Evolutionary conservation across 2,113 vertebrate genomes (phyloP), one percentile per base, ranked within the genome.

Genomic region (Piaya cayana): DNA sequence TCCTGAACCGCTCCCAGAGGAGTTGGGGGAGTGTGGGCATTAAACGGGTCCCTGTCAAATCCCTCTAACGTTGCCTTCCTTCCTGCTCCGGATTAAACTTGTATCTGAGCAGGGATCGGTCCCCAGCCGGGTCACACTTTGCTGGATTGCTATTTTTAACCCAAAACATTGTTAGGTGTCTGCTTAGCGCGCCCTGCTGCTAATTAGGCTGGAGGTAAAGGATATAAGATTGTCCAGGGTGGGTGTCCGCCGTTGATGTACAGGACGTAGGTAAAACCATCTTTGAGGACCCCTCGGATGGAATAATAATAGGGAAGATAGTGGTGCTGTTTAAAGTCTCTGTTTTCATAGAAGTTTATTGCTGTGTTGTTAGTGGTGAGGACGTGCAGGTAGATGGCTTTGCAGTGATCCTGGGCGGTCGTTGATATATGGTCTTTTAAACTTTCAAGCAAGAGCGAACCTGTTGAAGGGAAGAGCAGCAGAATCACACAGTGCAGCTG

Each of bases 161-260:
- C 42, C 59, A 50, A 58, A 36, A 3, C 23, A 23, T 4, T 2
- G 36, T 1, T 6, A 50, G n/a, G 42, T 5, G 15, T 10, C 32
- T 55, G 37, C 82, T 79, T 19, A 13, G 17, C 1, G 2, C 7
- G 22, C 18, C 22, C 27, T 12, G 4, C 12, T 30, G 53, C 47
- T 27, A 8, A 53, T 21, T 43, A 36, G 52, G 14, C 30, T 9
- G 36, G 27, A 56, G 70, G 72, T 32, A 95, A 98, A 99, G 99
- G 99, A 99, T 99, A 99, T 99, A 99, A 98, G 96, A 99, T 98
- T 62, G 99, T 99, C 99, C 99, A 99, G 29, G 99, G 99, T 11
- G 99, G 99, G 84, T 99, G 99, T 9, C 99, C 99, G 0, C 99
- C 99, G 0, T 99, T 99, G 98, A 99, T 99, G 97, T 99, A 99